Evolutionary conservation across 2,113 vertebrate genomes (phyloP), one percentile per base, ranked within the genome.

Genomic region (Datnioides undecimradiatus): DNA sequence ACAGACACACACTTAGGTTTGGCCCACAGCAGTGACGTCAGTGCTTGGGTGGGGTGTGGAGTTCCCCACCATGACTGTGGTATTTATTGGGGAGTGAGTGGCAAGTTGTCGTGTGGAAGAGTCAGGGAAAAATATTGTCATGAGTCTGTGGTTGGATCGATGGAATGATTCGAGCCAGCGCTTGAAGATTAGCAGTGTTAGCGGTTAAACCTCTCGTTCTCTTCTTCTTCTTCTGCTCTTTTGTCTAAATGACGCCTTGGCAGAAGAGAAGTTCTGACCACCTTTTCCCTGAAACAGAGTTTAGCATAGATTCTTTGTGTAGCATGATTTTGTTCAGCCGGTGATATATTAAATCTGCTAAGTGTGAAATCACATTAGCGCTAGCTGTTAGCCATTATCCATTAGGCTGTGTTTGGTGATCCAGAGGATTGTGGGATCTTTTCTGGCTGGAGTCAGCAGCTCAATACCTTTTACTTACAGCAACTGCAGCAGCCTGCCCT

Each of bases 391-490:
- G 89, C 88, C 83, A 67, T 89, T 83, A 85, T 91, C 92, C 87
- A 88, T 88, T 88, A 91, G 90, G 67, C 83, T 88, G 79, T 72
- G 84, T 88, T 86, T 91, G 86, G 88, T 87, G 91, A 89, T 91
- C 80, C 85, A 84, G 83, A 92, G 90, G 87, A 88, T 91, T 93
- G 83, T 77, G 79, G 90, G 91, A 93, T 94, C 82, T 92, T 91
- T 92, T 93, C 83, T 82, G 88, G 73, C 88, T 90, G 90, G 66
- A 92, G 90, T 93, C 93, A 93, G 93, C 93, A 94, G 92, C 91
- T 94, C 93, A 84, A 91, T 93, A 93, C 83, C 82, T 92, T 94
- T 93, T 92, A 94, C 92, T 94, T 93, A 92, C 87, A 92, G 90
- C 86, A 82, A 79, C 88, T 93, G 90, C 87, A 90, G 89, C 74